Evolutionary conservation across 37 sponge, comb jelly and placozoan genomes (phyloP).

Genomic region (Crambe crambe): DNA sequence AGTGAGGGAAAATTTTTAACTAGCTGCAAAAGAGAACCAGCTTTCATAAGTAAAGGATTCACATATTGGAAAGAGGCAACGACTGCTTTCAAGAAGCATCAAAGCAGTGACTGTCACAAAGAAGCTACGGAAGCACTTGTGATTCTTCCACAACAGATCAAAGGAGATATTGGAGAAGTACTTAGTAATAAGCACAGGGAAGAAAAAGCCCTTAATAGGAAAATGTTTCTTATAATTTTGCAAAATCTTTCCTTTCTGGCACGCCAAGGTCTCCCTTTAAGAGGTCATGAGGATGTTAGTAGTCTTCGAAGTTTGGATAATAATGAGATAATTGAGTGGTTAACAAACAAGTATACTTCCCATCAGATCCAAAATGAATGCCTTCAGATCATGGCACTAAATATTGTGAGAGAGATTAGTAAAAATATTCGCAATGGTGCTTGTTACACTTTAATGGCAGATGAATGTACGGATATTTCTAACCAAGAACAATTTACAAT

Average conservation of each 20-base stretch:
- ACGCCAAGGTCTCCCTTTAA: constrained; percentile 69
- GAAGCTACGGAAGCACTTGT: constrained; percentile 64
- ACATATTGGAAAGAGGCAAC: constrained; percentile 80
- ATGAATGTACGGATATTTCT: constrained; percentile 71
- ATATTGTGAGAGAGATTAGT: constrained; percentile 59
- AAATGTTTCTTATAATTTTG: constrained; percentile 59
- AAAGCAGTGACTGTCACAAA: constrained; percentile 62
- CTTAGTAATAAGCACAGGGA: constrained; percentile 26
- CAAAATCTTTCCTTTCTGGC: constrained; percentile 67
- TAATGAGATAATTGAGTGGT: constrained; percentile 48
- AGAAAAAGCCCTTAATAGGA: constrained; percentile 50
- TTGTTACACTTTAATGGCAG: constrained; percentile 71
- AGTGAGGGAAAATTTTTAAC: constrained; percentile 42
- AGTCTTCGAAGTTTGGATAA: constrained; percentile 54
- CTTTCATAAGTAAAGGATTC: constrained; percentile 74
- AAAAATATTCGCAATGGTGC: constrained; percentile 30
- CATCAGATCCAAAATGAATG: constrained; percentile 83
- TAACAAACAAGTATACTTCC: constrained; percentile 65
- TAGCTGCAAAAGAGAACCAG: constrained; percentile 60
- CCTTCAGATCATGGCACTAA: constrained; percentile 68
- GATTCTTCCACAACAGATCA: constrained; percentile 28
- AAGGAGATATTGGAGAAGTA: constrained; percentile 58
- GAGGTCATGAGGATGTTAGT: constrained; percentile 46
- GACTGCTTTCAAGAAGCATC: constrained; percentile 68
- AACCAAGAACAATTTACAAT: constrained; percentile 83